Conservation (phyloP, 2,888 invertebrate species). For the Schizotus pectinicornis region DNA sequence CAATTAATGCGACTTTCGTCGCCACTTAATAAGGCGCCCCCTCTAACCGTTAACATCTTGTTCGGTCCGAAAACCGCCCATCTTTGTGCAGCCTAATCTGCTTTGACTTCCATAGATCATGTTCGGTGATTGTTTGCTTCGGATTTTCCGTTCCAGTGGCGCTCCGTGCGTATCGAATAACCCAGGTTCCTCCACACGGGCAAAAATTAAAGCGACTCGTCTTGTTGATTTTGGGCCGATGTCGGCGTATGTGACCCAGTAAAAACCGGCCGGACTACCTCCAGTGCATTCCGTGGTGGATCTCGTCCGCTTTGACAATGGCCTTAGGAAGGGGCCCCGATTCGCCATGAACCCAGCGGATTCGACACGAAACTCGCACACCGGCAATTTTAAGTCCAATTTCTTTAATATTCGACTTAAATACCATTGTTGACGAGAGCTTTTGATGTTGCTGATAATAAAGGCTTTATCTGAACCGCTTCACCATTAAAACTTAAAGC, state of each 20-base stretch:
- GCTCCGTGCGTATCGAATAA: constrained; percentile 3
- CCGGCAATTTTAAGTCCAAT: no score
- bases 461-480: constrained; percentile 12
- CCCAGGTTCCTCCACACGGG: neutral
- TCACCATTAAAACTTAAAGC: neutral
- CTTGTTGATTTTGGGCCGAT: neutral
- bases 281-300: constrained; percentile 12
- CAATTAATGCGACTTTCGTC: neutral
- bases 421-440: constrained; percentile 7
- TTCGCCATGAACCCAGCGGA: neutral
- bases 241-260: neutral
- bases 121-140: constrained; percentile 10
- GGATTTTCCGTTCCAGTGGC: neutral
- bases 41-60: no score
- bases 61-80: neutral
- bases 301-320: constrained; percentile 1
- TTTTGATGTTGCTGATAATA: constrained; percentile 19
- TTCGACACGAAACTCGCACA: no score
- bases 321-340: neutral
- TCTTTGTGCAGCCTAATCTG: neutral
- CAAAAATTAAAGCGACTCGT: neutral
- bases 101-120: constrained; percentile 1
- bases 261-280: constrained; percentile 21
- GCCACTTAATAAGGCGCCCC: no score
- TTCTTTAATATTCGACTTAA: no score